Evolutionary conservation across 2,797 vertebrate species (phyloP).

Genomic region (Brachyalestes nurse): DNA sequence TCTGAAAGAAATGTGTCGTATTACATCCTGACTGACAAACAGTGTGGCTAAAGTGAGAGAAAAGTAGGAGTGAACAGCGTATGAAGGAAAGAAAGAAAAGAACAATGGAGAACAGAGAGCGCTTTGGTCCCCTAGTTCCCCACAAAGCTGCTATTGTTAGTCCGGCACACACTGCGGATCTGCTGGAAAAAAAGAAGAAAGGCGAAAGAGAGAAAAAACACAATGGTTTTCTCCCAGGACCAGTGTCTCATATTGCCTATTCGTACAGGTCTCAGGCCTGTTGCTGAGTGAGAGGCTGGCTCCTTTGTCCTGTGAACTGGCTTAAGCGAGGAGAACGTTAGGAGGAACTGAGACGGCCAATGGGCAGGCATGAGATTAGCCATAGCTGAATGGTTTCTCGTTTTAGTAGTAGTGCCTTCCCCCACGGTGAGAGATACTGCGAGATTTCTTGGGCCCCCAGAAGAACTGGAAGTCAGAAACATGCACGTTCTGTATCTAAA

Average conservation of each 20-base stretch:
- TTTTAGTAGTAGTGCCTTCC: slow-evolving; percentile 2
- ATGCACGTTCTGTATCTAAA: neutral
- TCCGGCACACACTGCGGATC: slow-evolving; percentile 53
- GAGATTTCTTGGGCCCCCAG: neutral
- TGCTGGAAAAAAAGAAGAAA: slow-evolving; percentile 61
- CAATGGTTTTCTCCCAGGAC: slow-evolving; percentile 34
- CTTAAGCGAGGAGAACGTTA: slow-evolving; percentile 7
- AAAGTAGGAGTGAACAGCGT: slow-evolving; percentile 39
- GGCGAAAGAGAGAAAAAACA: slow-evolving; percentile 39
- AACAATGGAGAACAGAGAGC: slow-evolving; percentile 46
- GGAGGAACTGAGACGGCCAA: slow-evolving; percentile 23
- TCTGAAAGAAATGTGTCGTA: slow-evolving; percentile 58
- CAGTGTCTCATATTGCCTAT: slow-evolving; percentile 66
- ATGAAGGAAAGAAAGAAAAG: slow-evolving; percentile 53
- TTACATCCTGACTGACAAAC: slow-evolving; percentile 67
- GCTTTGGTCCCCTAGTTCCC: slow-evolving; percentile 60
- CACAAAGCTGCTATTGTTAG: slow-evolving; percentile 72
- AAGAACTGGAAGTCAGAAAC: neutral
- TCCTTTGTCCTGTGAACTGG: slow-evolving; percentile 25
- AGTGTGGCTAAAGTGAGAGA: slow-evolving; percentile 36
- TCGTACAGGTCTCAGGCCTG: slow-evolving; percentile 72
- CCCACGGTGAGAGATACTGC: neutral
- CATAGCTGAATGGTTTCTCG: slow-evolving; percentile 20
- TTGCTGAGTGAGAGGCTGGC: slow-evolving; percentile 56
- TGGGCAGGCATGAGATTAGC: slow-evolving; percentile 7